phyloP scores from a whole-genome alignment of 2,888 invertebrate genomes.

The Noctua janthe region DNA sequence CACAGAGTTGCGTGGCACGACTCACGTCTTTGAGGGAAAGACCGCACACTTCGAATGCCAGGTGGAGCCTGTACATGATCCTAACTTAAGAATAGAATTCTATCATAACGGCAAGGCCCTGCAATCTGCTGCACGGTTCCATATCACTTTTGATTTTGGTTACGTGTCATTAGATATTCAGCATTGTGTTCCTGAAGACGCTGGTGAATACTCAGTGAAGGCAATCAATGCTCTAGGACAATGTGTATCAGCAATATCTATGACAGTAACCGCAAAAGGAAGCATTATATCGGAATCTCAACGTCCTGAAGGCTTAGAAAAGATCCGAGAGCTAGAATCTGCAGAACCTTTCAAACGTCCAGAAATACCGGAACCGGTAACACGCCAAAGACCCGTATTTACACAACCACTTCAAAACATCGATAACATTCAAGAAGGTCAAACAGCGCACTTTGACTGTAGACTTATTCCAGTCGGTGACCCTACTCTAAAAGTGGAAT shows the following conservation, averaged over 20 bases:
- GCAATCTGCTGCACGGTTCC: constrained; percentile 97
- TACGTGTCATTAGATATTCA: constrained; percentile 98
- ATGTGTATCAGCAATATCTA: constrained; percentile 95
- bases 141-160: constrained; percentile 99
- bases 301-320: constrained; percentile 98
- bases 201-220: constrained; percentile 98
- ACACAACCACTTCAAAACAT: constrained; percentile 98
- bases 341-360: constrained; percentile 94
- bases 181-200: constrained; percentile 98
- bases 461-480: constrained; percentile 98
- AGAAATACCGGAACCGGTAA: constrained; percentile 95
- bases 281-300: constrained; percentile 97
- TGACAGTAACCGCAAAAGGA: constrained; percentile 95
- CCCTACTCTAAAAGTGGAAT: constrained; percentile 97
- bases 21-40: constrained; percentile 97
- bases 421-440: constrained; percentile 96
- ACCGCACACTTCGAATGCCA: constrained; percentile 99
- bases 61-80: constrained; percentile 97
- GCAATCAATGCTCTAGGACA: constrained; percentile 98
- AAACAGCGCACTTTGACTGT: constrained; percentile 98
- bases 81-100: constrained; percentile 96
- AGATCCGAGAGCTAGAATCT: constrained; percentile 96
- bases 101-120: constrained; percentile 98
- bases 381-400: constrained; percentile 97
- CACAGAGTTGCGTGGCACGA: constrained; percentile 96